These are phyloP conservation scores for Lycocorax pyrrhopterus DNA, from an alignment of 2,113 vertebrate species.

Conservation along the genomic window DNA sequence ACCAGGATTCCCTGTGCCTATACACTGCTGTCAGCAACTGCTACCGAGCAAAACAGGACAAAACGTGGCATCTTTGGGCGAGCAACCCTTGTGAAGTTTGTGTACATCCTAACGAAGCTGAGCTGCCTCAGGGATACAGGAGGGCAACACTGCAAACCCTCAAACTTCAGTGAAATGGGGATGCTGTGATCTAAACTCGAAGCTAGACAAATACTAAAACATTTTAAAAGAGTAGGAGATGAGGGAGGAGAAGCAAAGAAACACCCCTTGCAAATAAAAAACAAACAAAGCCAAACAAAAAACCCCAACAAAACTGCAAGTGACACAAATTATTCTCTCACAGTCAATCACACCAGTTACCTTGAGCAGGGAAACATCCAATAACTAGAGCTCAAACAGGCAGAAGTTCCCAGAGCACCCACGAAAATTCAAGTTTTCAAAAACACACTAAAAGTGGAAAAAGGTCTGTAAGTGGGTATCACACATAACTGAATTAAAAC, in stretches of 20 bases:
- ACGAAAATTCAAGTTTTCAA: background rate
- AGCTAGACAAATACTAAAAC: background rate
- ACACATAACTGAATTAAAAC: rapidly evolving
- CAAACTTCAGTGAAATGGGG: background rate
- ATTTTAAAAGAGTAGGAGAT: too few relatives aligned
- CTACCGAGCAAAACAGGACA: background rate
- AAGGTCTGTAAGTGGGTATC: rapidly evolving
- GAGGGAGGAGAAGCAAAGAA: background rate
- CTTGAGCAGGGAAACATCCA: background rate
- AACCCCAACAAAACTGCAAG: background rate
- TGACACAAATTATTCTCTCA: background rate
- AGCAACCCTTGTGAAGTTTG: background rate
- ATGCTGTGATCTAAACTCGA: background rate
- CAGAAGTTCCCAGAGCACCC: background rate
- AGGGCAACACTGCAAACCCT: background rate
- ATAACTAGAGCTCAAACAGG: background rate
- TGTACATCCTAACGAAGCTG: background rate
- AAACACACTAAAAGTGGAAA: background rate
- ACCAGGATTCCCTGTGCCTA: background rate
- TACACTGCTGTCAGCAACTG: background rate
- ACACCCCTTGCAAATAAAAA: background rate
- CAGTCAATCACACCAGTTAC: background rate
- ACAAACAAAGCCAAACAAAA: background rate
- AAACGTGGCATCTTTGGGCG: background rate
- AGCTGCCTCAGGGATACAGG: background rate